Percentiles rank a stretch among this genome's conserved stretches.
phyloP scores from a whole-genome alignment of 2,797 vertebrate species.

The Yasuhikotakia modesta region DNA sequence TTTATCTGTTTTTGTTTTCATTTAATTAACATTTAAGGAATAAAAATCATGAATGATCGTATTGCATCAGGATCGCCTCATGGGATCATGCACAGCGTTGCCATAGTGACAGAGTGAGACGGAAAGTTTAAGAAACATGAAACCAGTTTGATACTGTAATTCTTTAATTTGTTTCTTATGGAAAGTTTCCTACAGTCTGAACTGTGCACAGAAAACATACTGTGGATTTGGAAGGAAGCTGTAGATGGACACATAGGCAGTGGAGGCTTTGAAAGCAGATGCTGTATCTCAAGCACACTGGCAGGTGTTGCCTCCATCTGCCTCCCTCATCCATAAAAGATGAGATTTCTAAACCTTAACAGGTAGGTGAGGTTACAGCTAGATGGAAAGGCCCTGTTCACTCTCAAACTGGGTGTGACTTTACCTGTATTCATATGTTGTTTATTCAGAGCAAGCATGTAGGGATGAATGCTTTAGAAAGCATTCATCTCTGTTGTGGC shows the following conservation, averaged over 20 bases:
- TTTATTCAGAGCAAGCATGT: conserved; percentile 14
- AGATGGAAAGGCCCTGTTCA: conserved; percentile 20
- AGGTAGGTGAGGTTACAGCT: conserved; percentile 51
- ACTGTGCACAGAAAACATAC: not conserved
- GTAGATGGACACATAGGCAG: not conserved
- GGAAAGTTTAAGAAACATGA: not conserved
- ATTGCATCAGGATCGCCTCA: too few relatives aligned
- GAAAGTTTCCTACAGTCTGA: not conserved
- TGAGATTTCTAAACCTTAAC: conserved; percentile 56
- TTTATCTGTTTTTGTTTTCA: too few relatives aligned
- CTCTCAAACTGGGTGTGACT: conserved; percentile 6
- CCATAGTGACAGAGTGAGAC: conserved; percentile 32
- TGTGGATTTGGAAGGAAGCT: not conserved
- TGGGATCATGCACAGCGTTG: not conserved
- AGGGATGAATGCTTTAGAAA: conserved; percentile 1
- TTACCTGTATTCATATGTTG: conserved; percentile 18
- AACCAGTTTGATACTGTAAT: conserved; percentile 1
- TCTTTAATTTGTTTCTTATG: not conserved
- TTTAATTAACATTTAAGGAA: too few relatives aligned
- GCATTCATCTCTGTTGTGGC: not conserved
- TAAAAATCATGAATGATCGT: too few relatives aligned
- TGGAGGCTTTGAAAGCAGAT: conserved; percentile 45
- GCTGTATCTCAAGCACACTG: conserved; percentile 45
- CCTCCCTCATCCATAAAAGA: conserved; percentile 59
- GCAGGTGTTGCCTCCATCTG: conserved; percentile 58